Conservation (phyloP, 2,113 vertebrate genomes). For the Rhagologus leucostigma region DNA sequence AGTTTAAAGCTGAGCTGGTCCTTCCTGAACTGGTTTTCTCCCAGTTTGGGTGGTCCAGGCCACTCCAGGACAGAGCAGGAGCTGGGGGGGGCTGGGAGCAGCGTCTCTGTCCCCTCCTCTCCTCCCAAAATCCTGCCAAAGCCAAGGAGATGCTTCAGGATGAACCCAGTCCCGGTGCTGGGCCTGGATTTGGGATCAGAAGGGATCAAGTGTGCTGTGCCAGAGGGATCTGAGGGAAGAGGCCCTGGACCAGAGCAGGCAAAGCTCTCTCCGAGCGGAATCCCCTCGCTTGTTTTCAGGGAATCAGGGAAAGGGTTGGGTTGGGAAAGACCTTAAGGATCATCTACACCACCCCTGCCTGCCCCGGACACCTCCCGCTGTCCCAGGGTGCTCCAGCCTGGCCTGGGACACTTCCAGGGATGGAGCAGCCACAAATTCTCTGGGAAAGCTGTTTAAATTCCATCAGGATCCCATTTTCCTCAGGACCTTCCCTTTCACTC, state of each 20-base stretch:
- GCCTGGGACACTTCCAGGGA: background rate
- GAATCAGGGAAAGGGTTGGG: background rate
- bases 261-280: background rate
- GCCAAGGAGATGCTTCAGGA: background rate
- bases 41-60: background rate
- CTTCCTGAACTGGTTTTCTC: background rate
- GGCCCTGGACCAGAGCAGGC: background rate
- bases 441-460: background rate
- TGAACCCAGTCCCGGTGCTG: rapidly evolving
- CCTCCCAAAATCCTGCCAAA: background rate
- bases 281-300: rapidly evolving
- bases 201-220: rapidly evolving
- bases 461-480: background rate
- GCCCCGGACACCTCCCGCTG: background rate
- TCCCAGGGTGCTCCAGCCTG: background rate
- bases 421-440: background rate
- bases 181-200: background rate
- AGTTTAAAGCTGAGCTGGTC: rapidly evolving
- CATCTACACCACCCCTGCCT: background rate
- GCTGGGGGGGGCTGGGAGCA: background rate
- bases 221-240: background rate
- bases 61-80: background rate
- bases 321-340: too few species aligned
- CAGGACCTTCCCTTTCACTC: background rate
- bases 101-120: background rate